A percentile compares a stretch with the other conserved stretches of the same genome.
Evolutionary conservation across 2,113 vertebrate genomes (phyloP).

Genomic region (Cryptomyrus ogoouensis): DNA sequence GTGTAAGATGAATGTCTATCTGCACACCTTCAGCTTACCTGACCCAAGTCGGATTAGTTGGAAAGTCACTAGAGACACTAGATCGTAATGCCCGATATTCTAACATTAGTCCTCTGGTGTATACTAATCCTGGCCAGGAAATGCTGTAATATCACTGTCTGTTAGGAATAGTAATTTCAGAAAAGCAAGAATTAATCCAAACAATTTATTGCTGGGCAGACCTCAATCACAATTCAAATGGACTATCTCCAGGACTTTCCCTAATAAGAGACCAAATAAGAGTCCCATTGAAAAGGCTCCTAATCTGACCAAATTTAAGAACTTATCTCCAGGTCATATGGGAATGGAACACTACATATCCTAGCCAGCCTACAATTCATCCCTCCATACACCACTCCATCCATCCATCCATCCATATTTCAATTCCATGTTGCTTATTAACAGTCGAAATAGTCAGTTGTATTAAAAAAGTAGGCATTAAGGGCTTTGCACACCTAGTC

Average conservation of each 20-base stretch:
- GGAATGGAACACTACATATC: neutral
- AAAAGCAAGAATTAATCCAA: neutral
- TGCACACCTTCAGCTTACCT: neutral
- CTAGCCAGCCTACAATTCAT: neutral
- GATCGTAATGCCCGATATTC: neutral
- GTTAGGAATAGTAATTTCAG: neutral
- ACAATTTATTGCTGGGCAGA: neutral
- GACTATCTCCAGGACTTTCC: neutral
- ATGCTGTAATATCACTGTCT: neutral
- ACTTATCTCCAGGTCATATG: neutral
- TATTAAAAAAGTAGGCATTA: neutral
- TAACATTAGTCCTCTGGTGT: neutral
- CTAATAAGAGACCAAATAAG: neutral
- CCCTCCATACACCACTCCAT: neutral
- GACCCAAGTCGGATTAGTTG: neutral
- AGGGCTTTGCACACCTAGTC: neutral
- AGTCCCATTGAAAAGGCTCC: neutral
- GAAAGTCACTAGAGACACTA: neutral
- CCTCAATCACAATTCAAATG: neutral
- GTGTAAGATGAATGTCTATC: neutral
- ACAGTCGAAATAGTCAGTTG: neutral
- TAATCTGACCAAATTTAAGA: neutral
- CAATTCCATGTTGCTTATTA: neutral
- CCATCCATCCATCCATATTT: neutral
- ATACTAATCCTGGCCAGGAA: neutral